Evolutionary conservation across 2,113 vertebrate genomes (phyloP).

Genomic region (Butorides virescens): DNA sequence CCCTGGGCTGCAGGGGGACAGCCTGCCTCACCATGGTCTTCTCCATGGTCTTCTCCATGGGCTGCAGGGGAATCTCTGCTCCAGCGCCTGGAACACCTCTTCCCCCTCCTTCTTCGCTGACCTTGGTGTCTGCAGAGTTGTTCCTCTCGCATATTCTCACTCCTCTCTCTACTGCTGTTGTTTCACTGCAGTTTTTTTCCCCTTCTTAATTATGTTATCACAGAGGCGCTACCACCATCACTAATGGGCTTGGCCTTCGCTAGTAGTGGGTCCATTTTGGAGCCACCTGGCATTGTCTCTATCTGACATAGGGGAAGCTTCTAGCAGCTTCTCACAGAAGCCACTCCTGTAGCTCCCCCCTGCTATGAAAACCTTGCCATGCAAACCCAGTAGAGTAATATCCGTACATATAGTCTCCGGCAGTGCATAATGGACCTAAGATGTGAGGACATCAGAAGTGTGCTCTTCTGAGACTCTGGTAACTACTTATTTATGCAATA

Average conservation of each 20-base stretch:
- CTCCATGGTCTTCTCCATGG: not conserved
- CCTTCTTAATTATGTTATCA: not conserved
- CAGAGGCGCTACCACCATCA: not conserved
- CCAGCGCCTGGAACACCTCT: not conserved
- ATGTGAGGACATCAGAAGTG: not conserved
- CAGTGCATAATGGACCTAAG: not conserved
- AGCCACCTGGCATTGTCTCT: not conserved
- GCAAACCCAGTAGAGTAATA: not conserved
- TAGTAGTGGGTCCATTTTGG: accelerated
- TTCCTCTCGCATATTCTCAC: not conserved
- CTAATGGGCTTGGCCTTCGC: not conserved
- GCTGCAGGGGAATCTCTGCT: not conserved
- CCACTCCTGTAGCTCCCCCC: too few species aligned
- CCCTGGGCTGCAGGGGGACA: not conserved
- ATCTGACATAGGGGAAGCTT: not conserved
- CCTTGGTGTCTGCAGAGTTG: not conserved
- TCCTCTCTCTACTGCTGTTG: not conserved
- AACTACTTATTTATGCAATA: not conserved
- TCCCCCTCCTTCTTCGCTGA: not conserved
- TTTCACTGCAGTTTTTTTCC: not conserved
- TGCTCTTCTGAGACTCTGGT: not conserved
- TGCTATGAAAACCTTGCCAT: not conserved
- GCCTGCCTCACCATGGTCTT: not conserved
- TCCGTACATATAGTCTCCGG: not conserved
- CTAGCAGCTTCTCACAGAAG: not conserved